Percentiles rank a stretch among this genome's conserved stretches.
Conservation (phyloP, 2,888 invertebrate genomes). For the Blomia tropicalis region DNA sequence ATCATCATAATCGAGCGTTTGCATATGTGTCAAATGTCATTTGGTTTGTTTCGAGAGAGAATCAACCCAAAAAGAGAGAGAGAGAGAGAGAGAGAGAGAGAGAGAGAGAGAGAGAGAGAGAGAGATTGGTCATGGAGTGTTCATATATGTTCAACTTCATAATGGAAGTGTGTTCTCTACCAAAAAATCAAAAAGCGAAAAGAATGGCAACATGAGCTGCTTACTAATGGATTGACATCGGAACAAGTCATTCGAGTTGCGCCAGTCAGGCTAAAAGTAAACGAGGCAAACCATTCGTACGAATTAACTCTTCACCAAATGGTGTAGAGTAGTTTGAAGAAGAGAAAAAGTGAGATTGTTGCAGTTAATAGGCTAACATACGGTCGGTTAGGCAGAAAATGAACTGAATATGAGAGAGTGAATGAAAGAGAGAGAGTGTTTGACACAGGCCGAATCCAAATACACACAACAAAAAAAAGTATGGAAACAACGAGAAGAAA, state of each 20-base stretch:
- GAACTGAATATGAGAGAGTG: too few relatives aligned
- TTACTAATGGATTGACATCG: not conserved
- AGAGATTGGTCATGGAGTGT: too few relatives aligned
- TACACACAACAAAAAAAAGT: too few relatives aligned
- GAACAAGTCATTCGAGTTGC: not conserved
- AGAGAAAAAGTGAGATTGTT: not conserved
- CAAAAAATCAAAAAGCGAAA: too few relatives aligned
- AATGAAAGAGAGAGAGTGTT: too few relatives aligned
- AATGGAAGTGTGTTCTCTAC: too few relatives aligned
- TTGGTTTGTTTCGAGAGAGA: too few relatives aligned
- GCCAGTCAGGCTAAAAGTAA: not conserved
- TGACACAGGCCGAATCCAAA: too few relatives aligned
- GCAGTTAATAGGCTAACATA: not conserved
- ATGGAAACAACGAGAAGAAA: too few relatives aligned
- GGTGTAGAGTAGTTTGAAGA: not conserved
- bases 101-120: not conserved
- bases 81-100: not conserved
- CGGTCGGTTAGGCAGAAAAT: slow-evolving; percentile 14
- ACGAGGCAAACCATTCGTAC: not conserved
- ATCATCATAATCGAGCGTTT: not conserved
- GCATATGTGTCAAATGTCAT: not conserved
- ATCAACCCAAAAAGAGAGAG: not conserved
- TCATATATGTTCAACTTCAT: too few relatives aligned
- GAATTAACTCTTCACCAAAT: not conserved
- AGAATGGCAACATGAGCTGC: not conserved